Evolutionary conservation across 2,888 invertebrate genomes (phyloP), one percentile per base, ranked within the genome.

Genomic region (Lamellibrachia satsuma): DNA sequence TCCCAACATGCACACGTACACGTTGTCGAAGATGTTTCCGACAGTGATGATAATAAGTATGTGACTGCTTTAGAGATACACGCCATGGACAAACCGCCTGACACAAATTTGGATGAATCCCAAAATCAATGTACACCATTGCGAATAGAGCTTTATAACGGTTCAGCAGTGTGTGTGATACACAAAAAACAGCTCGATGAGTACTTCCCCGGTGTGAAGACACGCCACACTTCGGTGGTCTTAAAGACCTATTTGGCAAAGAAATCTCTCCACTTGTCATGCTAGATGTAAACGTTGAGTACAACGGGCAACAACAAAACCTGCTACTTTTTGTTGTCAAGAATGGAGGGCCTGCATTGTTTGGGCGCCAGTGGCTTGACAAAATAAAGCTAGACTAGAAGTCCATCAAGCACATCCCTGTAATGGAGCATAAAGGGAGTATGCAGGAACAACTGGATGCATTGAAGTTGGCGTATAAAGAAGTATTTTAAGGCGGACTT

Each of bases 391-490:
- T 3, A 90, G 90, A 90, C 90, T 90, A 6, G 90, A 90, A 90
- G 90, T 90, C 51, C 90, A 2, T 55, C 2, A 90, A 55, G 9
- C 55, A 55, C 55, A 55, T 55, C 55, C 7, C 55, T 55, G 55
- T 9, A 55, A 55, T 9, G 3, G 9, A 55, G 55, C 55, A 55
- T 55, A 55, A 0, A 55, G 90, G 51, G 90, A 90, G 90, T 39
- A 39, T 90, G 90, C 90, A 90, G 90, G 39, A 90, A 90, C 90
- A 90, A 90, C 90, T 90, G 90, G 90, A 90, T 27, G 90, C 27
- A 90, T 1, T 90, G 7, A 90, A 90, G 90, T 90, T 90, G 90
- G 90, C 7, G 90, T 3, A 9, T 90, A 51, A 90, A 11, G 90
- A 90, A 39, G 90, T 90, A 1, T 90, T 90, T 90, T 1, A 90